Conservation (phyloP, 2,888 invertebrate genomes). For the Mythimna lalbum region DNA sequence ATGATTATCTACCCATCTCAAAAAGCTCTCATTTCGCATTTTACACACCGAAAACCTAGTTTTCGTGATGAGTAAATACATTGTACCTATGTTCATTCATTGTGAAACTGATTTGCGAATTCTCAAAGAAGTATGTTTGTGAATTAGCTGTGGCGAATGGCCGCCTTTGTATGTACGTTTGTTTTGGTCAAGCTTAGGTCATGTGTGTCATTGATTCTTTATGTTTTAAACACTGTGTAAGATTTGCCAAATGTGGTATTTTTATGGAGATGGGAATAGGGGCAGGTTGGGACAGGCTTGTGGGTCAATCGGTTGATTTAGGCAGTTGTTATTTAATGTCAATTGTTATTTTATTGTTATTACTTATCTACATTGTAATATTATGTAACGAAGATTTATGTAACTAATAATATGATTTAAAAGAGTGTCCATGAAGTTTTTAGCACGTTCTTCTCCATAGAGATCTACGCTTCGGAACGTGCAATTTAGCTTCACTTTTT, state of each 20-base stretch:
- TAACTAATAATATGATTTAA: too few species aligned
- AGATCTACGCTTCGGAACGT: too few species aligned
- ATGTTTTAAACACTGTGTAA: slow-evolving; percentile 9
- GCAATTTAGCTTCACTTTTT: too few species aligned
- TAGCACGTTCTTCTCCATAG: too few species aligned
- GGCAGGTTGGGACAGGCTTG: not conserved
- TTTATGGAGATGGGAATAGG: slow-evolving; percentile 14
- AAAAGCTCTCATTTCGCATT: slow-evolving; percentile 37
- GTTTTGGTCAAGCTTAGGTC: slow-evolving; percentile 27
- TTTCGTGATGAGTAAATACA: slow-evolving; percentile 70
- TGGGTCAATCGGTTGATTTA: not conserved
- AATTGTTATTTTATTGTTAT: too few species aligned
- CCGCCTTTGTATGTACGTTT: slow-evolving; percentile 27
- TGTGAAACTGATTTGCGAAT: slow-evolving; percentile 59
- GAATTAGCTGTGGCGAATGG: slow-evolving; percentile 52
- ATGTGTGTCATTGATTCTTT: slow-evolving; percentile 32
- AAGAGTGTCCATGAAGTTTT: too few species aligned
- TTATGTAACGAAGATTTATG: too few species aligned
- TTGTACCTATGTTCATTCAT: slow-evolving; percentile 55
- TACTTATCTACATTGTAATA: too few species aligned
- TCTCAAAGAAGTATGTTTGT: slow-evolving; percentile 46
- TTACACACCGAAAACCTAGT: slow-evolving; percentile 63
- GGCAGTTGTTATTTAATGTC: not conserved
- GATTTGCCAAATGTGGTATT: slow-evolving; percentile 6
- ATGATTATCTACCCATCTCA: too few species aligned